Evolutionary conservation across 1,140 invertebrate species (phyloP).

Genomic region (Pemphigus obesinymphae): DNA sequence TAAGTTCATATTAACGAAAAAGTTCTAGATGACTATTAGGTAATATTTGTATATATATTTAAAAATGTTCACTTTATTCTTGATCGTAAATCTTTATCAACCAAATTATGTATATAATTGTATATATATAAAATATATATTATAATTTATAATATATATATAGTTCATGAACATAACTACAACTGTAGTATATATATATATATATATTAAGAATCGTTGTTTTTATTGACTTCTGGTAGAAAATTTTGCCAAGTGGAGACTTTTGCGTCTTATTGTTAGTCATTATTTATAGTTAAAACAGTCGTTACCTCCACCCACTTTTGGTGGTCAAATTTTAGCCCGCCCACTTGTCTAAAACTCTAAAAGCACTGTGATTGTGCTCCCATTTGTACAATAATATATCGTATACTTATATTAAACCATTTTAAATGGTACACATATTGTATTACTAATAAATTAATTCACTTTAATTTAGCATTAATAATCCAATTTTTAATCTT

Average conservation of each 20-base stretch:
- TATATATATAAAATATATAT: not conserved
- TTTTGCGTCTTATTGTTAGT: conserved; percentile 4
- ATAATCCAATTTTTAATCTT: no score
- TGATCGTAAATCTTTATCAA: not conserved
- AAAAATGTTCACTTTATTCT: not conserved
- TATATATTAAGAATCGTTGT: not conserved
- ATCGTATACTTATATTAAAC: not conserved
- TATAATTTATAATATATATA: not conserved
- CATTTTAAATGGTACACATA: no score
- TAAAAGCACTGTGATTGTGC: not conserved
- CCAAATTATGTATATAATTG: not conserved
- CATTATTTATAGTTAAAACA: conserved; percentile 10
- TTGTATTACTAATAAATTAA: no score
- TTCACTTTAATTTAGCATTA: no score
- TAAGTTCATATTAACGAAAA: not conserved
- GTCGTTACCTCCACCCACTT: not conserved
- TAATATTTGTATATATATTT: not conserved
- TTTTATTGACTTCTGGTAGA: not conserved
- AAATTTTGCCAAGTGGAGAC: not conserved
- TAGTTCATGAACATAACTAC: not conserved
- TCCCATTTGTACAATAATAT: not conserved
- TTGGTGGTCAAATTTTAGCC: not conserved
- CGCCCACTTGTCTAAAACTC: not conserved
- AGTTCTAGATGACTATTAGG: not conserved
- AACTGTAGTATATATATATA: not conserved